Percentiles rank a stretch among this genome's conserved stretches.
Conservation (phyloP, 1,140 invertebrate species). For the Zaprionus kolodkinae region DNA sequence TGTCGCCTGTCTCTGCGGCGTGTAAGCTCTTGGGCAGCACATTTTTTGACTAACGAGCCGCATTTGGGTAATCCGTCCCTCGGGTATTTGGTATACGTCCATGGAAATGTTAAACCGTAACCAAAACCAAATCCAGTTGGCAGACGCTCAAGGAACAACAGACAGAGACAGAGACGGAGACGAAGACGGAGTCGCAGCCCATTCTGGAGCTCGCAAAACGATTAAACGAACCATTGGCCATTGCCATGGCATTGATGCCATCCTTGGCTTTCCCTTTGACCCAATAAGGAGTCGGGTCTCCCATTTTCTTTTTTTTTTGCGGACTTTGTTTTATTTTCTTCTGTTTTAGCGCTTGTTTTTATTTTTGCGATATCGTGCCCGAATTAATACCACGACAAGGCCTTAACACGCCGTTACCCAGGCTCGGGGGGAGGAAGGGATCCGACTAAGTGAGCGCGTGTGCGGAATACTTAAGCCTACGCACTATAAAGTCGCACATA, state of each 20-base stretch:
- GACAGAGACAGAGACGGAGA: not conserved
- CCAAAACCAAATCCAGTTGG: conserved; percentile 18
- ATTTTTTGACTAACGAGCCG: conserved; percentile 80
- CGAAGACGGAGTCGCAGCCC: not conserved
- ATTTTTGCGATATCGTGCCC: conserved; percentile 20
- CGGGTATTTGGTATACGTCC: conserved; percentile 41
- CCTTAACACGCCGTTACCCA: conserved; percentile 39
- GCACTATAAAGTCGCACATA: not conserved
- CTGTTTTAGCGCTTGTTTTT: conserved; percentile 23
- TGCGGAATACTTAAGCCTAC: conserved; percentile 11
- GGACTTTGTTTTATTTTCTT: conserved; percentile 23
- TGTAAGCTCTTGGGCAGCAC: conserved; percentile 73
- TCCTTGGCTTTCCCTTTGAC: conserved; percentile 28
- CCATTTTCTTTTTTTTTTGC: not conserved
- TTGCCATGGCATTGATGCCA: conserved; percentile 42
- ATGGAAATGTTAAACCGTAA: conserved; percentile 64
- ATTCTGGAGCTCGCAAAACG: conserved; percentile 59
- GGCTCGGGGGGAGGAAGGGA: no score
- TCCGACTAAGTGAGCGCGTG: conserved; percentile 7
- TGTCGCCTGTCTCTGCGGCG: conserved; percentile 30
- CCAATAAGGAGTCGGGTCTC: conserved; percentile 6
- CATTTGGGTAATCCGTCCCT: conserved; percentile 80
- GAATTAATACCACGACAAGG: conserved; percentile 43
- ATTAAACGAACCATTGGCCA: conserved; percentile 77
- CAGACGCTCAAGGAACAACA: not conserved